A percentile compares a stretch with the other conserved stretches of the same genome.
phyloP scores from a whole-genome alignment of 2,113 vertebrate genomes.

The Mesitornis unicolor region DNA sequence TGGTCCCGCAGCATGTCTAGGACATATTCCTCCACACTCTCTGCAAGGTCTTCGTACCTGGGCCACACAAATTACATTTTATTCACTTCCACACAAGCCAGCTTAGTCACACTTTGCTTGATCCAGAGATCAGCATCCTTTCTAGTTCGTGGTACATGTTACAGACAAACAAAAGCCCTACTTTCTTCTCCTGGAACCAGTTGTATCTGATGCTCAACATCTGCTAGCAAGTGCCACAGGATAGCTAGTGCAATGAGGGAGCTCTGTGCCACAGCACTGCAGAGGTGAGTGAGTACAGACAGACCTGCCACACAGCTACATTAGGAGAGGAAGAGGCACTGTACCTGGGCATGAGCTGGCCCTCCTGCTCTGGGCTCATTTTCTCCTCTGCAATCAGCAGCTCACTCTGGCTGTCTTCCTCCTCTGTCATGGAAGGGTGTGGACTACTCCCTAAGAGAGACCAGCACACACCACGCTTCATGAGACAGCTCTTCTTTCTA shows the following conservation, averaged over 20 bases:
- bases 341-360: slow-evolving; percentile 94
- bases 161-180: not conserved
- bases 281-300: not conserved
- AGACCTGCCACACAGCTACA: accelerated
- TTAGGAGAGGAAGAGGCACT: not conserved
- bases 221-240: not conserved
- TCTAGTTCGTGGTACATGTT: accelerated
- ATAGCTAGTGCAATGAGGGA: not conserved
- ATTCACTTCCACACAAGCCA: not conserved
- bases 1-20: slow-evolving; percentile 94
- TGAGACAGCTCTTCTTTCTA: not conserved
- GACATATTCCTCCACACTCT: slow-evolving; percentile 96
- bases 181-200: not conserved
- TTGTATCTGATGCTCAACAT: not conserved
- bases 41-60: slow-evolving; percentile 93
- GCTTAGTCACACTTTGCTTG: not conserved
- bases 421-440: slow-evolving; percentile 92
- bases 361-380: slow-evolving; percentile 94
- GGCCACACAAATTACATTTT: not conserved
- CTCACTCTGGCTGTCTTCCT: slow-evolving; percentile 95
- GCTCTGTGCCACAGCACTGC: not conserved
- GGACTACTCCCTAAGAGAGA: slow-evolving; percentile 88
- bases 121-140: not conserved
- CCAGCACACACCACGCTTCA: not conserved
- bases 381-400: slow-evolving; percentile 96